Percentiles rank a stretch among this genome's conserved stretches.
phyloP scores from a whole-genome alignment of 2,113 vertebrate genomes.

The Chionis minor region DNA sequence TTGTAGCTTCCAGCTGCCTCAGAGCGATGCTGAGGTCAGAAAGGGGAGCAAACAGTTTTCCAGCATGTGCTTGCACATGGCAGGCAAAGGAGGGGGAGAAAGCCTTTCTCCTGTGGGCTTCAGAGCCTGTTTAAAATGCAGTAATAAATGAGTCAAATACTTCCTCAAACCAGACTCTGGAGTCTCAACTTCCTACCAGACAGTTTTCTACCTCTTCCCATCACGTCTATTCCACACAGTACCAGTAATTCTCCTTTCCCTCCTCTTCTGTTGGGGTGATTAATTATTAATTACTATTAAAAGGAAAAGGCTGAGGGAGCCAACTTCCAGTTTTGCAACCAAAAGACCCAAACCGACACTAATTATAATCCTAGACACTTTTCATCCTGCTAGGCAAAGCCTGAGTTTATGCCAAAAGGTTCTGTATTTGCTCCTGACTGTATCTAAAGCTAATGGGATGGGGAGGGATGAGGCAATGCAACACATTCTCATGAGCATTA shows the following conservation, averaged over 20 bases:
- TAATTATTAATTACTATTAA: slow-evolving; percentile 51
- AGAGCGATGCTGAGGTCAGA: background rate
- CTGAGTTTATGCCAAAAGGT: background rate
- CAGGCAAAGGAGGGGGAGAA: background rate
- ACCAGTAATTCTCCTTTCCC: slow-evolving; percentile 18
- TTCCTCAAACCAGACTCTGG: slow-evolving; percentile 35
- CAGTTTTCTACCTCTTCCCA: background rate
- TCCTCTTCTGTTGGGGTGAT: background rate
- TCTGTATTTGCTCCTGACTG: background rate
- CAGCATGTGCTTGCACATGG: background rate
- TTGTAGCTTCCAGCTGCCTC: background rate
- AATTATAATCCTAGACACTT: background rate
- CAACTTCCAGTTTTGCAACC: background rate
- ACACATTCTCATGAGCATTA: background rate
- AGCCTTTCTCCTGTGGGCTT: background rate
- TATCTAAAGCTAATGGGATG: background rate
- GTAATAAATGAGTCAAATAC: slow-evolving; percentile 2
- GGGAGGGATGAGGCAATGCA: background rate
- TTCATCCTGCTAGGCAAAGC: background rate
- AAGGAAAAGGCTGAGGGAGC: background rate
- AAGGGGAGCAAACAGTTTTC: background rate
- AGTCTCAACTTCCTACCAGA: background rate
- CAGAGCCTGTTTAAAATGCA: slow-evolving; percentile 16
- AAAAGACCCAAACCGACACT: background rate
- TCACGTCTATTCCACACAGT: background rate